Conservation (phyloP, 2,797 vertebrate genomes). For the Acipenser oxyrinchus region DNA sequence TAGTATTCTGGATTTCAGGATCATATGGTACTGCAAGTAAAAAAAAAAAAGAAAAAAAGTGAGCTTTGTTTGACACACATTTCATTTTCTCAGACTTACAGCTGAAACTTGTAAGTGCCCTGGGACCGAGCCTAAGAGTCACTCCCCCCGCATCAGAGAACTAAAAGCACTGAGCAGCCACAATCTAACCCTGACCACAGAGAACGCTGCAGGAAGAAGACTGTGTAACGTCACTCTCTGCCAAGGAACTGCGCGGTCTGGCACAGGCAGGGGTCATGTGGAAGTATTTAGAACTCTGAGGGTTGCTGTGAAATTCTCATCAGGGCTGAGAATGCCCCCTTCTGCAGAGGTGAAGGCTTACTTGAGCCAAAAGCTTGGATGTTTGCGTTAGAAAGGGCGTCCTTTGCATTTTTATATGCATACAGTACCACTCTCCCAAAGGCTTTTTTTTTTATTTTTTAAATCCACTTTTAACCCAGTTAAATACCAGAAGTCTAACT, state of each 20-base stretch:
- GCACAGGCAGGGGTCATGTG: conserved; percentile 1
- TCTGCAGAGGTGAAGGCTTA: neutral
- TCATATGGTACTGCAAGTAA: neutral
- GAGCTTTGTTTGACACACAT: neutral
- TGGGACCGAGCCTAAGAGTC: neutral
- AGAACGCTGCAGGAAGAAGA: conserved; percentile 4
- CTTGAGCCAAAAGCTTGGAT: neutral
- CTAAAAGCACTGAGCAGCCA: neutral
- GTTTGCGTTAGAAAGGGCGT: neutral
- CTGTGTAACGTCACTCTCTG: conserved; percentile 1
- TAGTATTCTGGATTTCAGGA: too few species aligned
- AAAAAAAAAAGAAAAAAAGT: neutral
- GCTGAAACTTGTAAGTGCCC: neutral
- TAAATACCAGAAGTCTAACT: too few species aligned
- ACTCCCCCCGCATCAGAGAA: neutral
- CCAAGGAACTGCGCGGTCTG: neutral
- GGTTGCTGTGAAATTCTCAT: neutral
- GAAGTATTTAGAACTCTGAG: conserved; percentile 4
- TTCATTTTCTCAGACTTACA: conserved; percentile 1
- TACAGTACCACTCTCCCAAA: neutral
- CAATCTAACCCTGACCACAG: conserved; percentile 19
- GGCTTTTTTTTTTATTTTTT: too few species aligned
- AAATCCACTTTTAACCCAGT: too few species aligned
- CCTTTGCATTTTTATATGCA: conserved; percentile 2
- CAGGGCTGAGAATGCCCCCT: neutral